Evolutionary conservation across 2,888 invertebrate genomes (phyloP).

Genomic region (Trichopria drosophilae): DNA sequence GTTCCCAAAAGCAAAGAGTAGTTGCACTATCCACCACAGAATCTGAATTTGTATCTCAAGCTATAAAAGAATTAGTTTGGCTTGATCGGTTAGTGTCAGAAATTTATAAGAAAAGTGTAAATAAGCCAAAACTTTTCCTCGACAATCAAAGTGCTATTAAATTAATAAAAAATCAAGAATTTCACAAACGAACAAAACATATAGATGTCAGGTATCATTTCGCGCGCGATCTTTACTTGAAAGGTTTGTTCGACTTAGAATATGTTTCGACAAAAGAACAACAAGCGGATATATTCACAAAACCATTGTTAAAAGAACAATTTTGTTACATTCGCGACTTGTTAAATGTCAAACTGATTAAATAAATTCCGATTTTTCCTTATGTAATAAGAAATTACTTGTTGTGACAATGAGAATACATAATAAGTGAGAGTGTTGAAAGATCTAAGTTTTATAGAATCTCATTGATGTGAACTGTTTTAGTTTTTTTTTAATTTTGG

Average conservation of each 20-base stretch:
- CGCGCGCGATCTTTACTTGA: constrained; percentile 16
- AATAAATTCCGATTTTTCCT: no score
- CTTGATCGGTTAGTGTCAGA: constrained; percentile 20
- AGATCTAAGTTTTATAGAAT: no score
- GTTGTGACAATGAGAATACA: no score
- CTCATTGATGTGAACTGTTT: no score
- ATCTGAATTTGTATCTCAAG: constrained; percentile 38
- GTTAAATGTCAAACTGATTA: no score
- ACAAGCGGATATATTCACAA: constrained; percentile 23
- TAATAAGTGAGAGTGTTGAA: no score
- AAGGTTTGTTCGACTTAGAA: constrained; percentile 11
- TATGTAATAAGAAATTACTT: no score
- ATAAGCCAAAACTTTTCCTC: constrained; percentile 18
- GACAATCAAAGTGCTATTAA: constrained; percentile 35
- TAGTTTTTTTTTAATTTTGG: no score
- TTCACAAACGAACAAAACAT: constrained; percentile 27
- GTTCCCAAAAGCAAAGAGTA: constrained; percentile 32
- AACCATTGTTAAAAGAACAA: constrained; percentile 13
- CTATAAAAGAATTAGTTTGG: constrained; percentile 33
- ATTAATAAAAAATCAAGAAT: constrained; percentile 26
- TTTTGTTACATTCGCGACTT: background rate
- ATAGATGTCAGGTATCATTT: constrained; percentile 30
- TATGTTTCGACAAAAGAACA: constrained; percentile 19
- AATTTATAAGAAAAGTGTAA: constrained; percentile 1
- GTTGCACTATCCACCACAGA: constrained; percentile 39